These are phyloP conservation scores for Thripadectes ignobilis DNA, from an alignment of 2,797 vertebrate species.

Conservation along the genomic window DNA sequence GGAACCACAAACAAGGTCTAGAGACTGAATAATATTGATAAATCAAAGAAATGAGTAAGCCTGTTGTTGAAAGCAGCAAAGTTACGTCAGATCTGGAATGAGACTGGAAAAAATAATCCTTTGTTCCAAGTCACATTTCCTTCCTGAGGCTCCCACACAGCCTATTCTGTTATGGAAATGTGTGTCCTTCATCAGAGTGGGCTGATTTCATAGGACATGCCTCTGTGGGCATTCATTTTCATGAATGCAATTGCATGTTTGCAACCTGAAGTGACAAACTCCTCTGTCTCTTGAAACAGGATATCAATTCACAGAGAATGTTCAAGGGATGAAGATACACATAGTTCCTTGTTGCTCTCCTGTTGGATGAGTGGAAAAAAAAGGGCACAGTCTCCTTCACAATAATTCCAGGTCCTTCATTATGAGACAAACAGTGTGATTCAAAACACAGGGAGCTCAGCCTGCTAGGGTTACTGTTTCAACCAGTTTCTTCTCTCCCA, in stretches of 20 bases:
- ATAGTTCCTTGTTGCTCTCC: background rate
- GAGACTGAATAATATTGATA: background rate
- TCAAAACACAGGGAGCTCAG: background rate
- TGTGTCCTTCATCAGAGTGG: background rate
- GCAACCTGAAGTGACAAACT: background rate
- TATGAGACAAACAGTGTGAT: background rate
- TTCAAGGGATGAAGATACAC: background rate
- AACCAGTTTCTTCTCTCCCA: background rate
- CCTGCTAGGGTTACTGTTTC: background rate
- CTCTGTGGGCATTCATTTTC: background rate
- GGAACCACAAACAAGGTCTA: background rate
- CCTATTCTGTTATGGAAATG: background rate
- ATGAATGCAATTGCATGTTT: background rate
- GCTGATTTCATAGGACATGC: background rate
- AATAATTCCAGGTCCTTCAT: background rate
- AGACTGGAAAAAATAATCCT: background rate
- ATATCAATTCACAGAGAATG: background rate
- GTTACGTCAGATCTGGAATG: background rate
- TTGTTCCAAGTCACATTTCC: background rate
- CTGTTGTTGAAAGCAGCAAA: background rate
- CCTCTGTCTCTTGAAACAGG: background rate
- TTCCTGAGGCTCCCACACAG: background rate
- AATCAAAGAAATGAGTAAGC: background rate
- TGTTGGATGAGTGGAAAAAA: background rate
- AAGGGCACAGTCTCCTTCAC: background rate